Percentiles rank a stretch among this genome's conserved stretches.
Evolutionary conservation across 2,113 vertebrate genomes (phyloP).

Genomic region (Siphamia tubifer): DNA sequence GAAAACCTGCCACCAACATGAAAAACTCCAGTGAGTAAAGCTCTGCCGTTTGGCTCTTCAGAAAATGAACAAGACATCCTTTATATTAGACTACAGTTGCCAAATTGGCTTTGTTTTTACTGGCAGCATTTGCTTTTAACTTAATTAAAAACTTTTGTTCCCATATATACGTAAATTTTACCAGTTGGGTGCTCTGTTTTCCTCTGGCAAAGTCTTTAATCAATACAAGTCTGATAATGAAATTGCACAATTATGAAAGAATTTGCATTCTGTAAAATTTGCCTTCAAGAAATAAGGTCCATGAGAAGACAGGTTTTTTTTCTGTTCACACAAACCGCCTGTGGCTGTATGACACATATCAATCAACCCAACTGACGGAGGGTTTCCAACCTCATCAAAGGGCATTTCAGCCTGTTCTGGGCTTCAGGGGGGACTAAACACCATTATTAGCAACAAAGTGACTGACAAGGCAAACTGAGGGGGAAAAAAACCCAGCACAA

Average conservation of each 20-base stretch:
- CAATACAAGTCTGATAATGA: background rate
- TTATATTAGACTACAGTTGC: background rate
- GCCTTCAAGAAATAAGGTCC: slow-evolving; percentile 6
- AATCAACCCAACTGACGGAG: slow-evolving; percentile 19
- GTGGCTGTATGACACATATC: slow-evolving; percentile 36
- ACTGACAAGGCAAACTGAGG: slow-evolving; percentile 11
- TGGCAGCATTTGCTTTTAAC: background rate
- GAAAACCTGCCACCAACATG: background rate
- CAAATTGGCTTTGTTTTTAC: background rate
- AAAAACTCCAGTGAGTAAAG: background rate
- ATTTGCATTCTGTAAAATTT: background rate
- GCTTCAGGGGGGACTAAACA: slow-evolving; percentile 37
- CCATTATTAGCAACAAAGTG: background rate
- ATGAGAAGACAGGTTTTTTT: background rate
- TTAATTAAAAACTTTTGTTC: background rate
- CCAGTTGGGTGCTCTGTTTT: background rate
- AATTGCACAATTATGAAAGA: background rate
- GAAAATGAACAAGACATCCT: background rate
- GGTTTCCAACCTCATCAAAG: slow-evolving; percentile 37
- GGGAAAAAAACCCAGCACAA: background rate
- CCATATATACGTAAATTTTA: background rate
- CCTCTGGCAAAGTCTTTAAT: background rate
- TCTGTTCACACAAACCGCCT: slow-evolving; percentile 21
- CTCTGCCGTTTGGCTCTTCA: background rate
- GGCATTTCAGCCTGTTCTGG: background rate